phyloP scores from a whole-genome alignment of 2,797 vertebrate species.

The Hephaestus fuliginosus region DNA sequence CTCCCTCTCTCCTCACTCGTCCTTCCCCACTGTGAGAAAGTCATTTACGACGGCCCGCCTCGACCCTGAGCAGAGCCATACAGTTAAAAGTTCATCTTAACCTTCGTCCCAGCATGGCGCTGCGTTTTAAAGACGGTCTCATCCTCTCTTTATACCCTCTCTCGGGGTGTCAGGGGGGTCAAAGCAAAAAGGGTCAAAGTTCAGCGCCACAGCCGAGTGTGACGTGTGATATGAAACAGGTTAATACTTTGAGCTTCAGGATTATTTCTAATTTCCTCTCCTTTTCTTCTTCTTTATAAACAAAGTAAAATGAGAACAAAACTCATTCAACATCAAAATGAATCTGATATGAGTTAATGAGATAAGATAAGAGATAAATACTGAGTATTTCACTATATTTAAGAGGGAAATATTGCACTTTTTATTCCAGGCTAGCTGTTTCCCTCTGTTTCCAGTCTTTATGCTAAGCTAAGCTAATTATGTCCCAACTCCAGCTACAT shows the following conservation, averaged over 20 bases:
- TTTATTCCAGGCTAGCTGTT: too few relatives aligned
- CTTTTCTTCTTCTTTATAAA: neutral
- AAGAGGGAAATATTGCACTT: too few relatives aligned
- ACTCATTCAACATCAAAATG: constrained; percentile 7
- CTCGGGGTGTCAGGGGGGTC: constrained; percentile 36
- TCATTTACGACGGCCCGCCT: constrained; percentile 19
- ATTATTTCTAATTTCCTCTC: neutral
- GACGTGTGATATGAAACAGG: constrained; percentile 21
- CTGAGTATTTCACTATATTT: too few relatives aligned
- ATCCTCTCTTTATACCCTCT: neutral
- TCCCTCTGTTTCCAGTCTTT: too few relatives aligned
- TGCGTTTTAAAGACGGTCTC: constrained; percentile 7
- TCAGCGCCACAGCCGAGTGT: constrained; percentile 24
- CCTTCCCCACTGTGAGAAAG: constrained; percentile 11
- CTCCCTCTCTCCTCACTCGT: neutral
- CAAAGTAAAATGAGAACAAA: neutral
- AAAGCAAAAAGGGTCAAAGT: constrained; percentile 32
- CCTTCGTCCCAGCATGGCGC: constrained; percentile 10
- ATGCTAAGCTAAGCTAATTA: too few relatives aligned
- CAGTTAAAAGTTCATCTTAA: constrained; percentile 9
- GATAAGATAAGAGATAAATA: too few relatives aligned
- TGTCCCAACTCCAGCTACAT: too few relatives aligned
- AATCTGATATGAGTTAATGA: neutral
- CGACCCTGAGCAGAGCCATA: constrained; percentile 15
- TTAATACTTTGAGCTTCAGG: neutral